Evolutionary conservation across 2,797 vertebrate species (phyloP), one percentile per base, ranked within the genome.

Genomic region (Xiphophorus birchmanni): DNA sequence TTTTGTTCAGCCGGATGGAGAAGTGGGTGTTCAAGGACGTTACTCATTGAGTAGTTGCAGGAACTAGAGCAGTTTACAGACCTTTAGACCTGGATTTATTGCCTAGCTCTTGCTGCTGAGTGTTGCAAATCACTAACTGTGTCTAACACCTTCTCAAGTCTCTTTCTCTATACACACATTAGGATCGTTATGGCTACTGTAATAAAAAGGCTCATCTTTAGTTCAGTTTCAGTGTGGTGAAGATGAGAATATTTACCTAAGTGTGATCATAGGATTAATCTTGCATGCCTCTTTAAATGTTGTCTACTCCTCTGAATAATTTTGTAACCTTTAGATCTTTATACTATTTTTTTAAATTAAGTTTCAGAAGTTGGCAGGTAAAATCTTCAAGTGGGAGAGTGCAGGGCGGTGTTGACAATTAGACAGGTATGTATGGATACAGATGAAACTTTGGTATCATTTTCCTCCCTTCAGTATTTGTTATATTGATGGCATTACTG

Each of bases 41-140:
- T 93, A 93, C 91, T 94, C 93, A 93, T 78, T 86, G 10, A 80
- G 77, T 67, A 88, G 82, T 85, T 74, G 74, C 87, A 78, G 90
- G 71, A 87, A 81, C 83, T 86, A 73, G 87, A 90, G 79, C 72
- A 60, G 29, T 63, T 23, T 77, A 80, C 65, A 85, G 90, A 89
- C 87, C 88, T 87, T 90, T 82, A 86, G 85, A 81, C 81, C 84
- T 65, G 78, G 75, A 83, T 89, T 90, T 86, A 93, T 81, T 56
- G 90, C 79, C 63, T 23, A 3, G 60, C 67, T 50, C 42, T 80
- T 73, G 13, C 75, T 35, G 1, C 67, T 63, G 73, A 83, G 73
- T 48, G 74, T 80, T 87, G 69, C 63, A 75, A 69, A 21, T 86
- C 84, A 65, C 82, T 37, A 63, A 80, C 84, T 69, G 63, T 32